Conservation (phyloP, 37 sponge, comb jelly and placozoan species). For the Hormiphora californensis region DNA sequence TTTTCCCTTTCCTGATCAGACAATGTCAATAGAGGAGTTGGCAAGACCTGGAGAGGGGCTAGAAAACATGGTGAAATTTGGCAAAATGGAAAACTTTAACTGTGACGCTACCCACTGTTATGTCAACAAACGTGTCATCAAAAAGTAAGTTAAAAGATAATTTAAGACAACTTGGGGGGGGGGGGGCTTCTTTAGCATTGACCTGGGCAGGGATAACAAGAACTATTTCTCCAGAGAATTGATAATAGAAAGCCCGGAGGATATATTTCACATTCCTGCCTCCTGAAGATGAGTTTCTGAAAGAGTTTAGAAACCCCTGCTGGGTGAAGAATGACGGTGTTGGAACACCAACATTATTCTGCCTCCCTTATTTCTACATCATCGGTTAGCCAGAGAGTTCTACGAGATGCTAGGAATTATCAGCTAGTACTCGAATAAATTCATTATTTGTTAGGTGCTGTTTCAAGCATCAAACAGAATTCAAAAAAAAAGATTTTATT, state of each 20-base stretch:
- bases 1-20: too few species aligned
- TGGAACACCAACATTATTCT: not conserved
- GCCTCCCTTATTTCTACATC: constrained; percentile 43
- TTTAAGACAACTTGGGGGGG: not conserved
- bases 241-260: not conserved
- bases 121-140: not conserved
- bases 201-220: not conserved
- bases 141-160: not conserved
- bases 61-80: too few species aligned
- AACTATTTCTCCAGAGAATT: constrained; percentile 4
- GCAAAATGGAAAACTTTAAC: not conserved
- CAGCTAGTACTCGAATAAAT: too few species aligned
- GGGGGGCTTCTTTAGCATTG: not conserved
- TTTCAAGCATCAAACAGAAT: too few species aligned
- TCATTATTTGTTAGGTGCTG: too few species aligned
- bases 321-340: not conserved
- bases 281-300: not conserved
- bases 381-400: constrained; percentile 9
- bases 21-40: too few species aligned
- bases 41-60: too few species aligned
- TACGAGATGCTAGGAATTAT: too few species aligned
- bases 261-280: constrained; percentile 32
- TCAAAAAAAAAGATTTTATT: too few species aligned
- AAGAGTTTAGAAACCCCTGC: constrained; percentile 48
- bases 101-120: constrained; percentile 5